phyloP scores from a whole-genome alignment of 2,888 invertebrate species.

The Orthonychiurus folsomi region DNA sequence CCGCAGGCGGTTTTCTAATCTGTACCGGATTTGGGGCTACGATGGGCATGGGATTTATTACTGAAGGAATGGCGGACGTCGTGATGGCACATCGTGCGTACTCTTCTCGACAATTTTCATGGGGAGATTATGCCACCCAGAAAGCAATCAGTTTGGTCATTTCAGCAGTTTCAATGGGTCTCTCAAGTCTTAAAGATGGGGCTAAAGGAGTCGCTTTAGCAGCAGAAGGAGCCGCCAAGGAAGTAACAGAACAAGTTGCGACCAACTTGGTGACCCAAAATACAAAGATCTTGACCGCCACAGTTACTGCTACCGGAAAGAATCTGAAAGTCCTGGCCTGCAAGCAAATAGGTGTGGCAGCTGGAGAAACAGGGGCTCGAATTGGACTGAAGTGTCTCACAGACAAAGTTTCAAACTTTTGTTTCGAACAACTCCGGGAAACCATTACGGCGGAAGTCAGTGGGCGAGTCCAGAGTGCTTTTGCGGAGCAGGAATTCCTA shows the following conservation, averaged over 20 bases:
- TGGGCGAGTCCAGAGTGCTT: neutral
- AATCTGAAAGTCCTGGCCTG: constrained; percentile 6
- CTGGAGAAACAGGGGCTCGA: constrained; percentile 8
- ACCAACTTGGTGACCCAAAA: neutral
- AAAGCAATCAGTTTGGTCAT: constrained; percentile 21
- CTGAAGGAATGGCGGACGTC: constrained; percentile 19
- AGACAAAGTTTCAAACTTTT: constrained; percentile 9
- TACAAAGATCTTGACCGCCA: neutral
- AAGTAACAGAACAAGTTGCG: constrained; percentile 14
- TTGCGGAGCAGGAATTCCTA: neutral
- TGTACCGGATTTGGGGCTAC: constrained; percentile 21
- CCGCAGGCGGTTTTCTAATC: constrained; percentile 15
- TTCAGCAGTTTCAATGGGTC: constrained; percentile 19
- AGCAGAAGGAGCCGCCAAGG: constrained; percentile 2
- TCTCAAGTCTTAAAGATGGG: constrained; percentile 11
- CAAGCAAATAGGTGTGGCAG: constrained; percentile 7
- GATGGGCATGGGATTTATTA: constrained; percentile 17
- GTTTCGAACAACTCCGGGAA: constrained; percentile 9
- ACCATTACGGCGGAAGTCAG: constrained; percentile 10
- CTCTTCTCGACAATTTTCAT: constrained; percentile 17
- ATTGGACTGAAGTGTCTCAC: constrained; percentile 8
- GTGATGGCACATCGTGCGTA: constrained; percentile 7
- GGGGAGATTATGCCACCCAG: constrained; percentile 18
- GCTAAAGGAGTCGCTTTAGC: constrained; percentile 8
- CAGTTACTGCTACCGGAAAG: neutral